Percentiles rank a stretch among this genome's conserved stretches.
Conservation (phyloP, 2,888 invertebrate genomes). For the Hirtodrosophila confusa region DNA sequence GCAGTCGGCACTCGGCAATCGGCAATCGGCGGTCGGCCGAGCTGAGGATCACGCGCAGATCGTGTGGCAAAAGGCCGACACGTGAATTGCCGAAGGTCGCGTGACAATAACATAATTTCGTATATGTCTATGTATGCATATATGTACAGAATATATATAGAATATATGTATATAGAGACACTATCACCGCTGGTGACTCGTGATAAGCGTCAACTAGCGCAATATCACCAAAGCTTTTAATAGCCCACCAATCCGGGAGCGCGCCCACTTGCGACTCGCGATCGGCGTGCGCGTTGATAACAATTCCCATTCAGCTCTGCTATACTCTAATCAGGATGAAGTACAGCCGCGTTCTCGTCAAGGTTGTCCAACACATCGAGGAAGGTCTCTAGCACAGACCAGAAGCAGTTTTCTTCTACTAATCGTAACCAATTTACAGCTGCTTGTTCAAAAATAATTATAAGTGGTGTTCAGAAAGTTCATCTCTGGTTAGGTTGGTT, state of each 20-base stretch:
- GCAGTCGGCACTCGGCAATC: too few species aligned
- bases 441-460: too few species aligned
- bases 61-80: slow-evolving; percentile 58
- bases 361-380: slow-evolving; percentile 13
- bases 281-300: slow-evolving; percentile 67
- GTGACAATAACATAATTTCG: slow-evolving; percentile 69
- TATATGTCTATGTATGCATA: slow-evolving; percentile 1
- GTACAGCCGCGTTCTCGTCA: slow-evolving; percentile 26
- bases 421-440: too few species aligned
- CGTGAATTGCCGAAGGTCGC: slow-evolving; percentile 72
- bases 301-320: slow-evolving; percentile 36
- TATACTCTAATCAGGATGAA: slow-evolving; percentile 19
- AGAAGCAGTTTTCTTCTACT: neutral
- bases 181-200: slow-evolving; percentile 40
- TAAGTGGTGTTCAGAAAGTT: too few species aligned
- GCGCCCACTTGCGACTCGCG: slow-evolving; percentile 51
- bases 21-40: slow-evolving; percentile 34
- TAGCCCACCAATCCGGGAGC: slow-evolving; percentile 66
- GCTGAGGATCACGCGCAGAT: slow-evolving; percentile 61
- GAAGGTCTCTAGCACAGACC: slow-evolving; percentile 1
- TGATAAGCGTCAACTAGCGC: slow-evolving; percentile 66
- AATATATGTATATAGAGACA: neutral
- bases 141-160: neutral
- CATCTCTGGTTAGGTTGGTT: too few species aligned
- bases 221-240: slow-evolving; percentile 65